Conservation (phyloP, 2,797 vertebrate genomes). For the Triplophysa yarkandensis region DNA sequence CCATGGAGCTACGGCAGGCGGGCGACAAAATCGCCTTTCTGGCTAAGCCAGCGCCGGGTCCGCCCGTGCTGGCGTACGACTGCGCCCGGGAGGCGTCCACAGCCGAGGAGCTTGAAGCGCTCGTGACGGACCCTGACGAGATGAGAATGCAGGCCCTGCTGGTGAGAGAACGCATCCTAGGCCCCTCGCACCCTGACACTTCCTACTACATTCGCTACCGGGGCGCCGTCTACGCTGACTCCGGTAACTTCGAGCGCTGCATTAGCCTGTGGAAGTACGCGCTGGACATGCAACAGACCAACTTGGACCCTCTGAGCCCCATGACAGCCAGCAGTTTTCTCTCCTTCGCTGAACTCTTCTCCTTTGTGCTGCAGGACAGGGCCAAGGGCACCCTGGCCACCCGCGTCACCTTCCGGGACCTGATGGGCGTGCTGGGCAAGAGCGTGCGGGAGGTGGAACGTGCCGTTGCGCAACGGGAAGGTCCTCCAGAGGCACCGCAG, state of each 20-base stretch:
- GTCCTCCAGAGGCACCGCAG: constrained; percentile 83
- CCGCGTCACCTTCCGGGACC: constrained; percentile 87
- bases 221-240: constrained; percentile 93
- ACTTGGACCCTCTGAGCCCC: constrained; percentile 93
- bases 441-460: constrained; percentile 92
- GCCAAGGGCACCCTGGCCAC: constrained; percentile 87
- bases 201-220: constrained; percentile 96
- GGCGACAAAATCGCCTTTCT: constrained; percentile 74
- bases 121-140: constrained; percentile 93
- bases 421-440: constrained; percentile 90
- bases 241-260: constrained; percentile 93
- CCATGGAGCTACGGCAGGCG: constrained; percentile 88
- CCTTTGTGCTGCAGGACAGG: constrained; percentile 93
- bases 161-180: constrained; percentile 91
- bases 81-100: constrained; percentile 86
- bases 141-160: constrained; percentile 96
- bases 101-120: constrained; percentile 86
- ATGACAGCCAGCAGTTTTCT: constrained; percentile 97
- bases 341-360: constrained; percentile 95
- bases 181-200: constrained; percentile 93
- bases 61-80: constrained; percentile 87
- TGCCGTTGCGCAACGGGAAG: constrained; percentile 84
- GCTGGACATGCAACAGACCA: constrained; percentile 95
- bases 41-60: constrained; percentile 82
- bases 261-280: constrained; percentile 95